Evolutionary conservation across 2,113 vertebrate genomes (phyloP).

Genomic region (Gila orcuttii): DNA sequence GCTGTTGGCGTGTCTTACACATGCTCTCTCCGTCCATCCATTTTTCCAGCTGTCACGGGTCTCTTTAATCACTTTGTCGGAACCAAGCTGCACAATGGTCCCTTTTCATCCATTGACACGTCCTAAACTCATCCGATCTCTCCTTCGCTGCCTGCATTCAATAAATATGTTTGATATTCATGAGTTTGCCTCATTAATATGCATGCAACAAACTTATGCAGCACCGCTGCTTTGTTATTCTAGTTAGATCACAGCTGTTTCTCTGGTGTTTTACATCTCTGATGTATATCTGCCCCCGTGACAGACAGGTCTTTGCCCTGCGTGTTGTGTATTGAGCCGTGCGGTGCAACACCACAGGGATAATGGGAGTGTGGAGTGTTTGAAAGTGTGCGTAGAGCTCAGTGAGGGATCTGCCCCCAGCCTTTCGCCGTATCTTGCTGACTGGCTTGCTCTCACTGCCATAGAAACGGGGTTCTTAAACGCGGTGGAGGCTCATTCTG

Average conservation of each 20-base stretch:
- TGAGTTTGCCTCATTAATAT: constrained; percentile 70
- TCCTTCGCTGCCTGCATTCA: constrained; percentile 66
- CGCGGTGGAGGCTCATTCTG: constrained; percentile 74
- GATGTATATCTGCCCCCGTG: constrained; percentile 11
- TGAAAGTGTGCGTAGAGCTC: constrained; percentile 63
- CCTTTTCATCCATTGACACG: constrained; percentile 60
- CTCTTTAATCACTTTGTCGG: constrained; percentile 36
- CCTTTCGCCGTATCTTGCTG: constrained; percentile 73
- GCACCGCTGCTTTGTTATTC: constrained; percentile 51
- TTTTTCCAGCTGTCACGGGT: constrained; percentile 36
- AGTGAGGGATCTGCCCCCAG: constrained; percentile 72
- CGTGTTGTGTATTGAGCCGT: constrained; percentile 41
- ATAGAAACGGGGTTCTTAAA: constrained; percentile 77
- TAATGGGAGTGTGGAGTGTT: constrained; percentile 50
- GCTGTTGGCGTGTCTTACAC: constrained; percentile 45
- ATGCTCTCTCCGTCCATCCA: background rate
- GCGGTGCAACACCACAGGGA: constrained; percentile 34
- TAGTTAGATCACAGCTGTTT: constrained; percentile 13
- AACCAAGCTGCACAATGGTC: constrained; percentile 61
- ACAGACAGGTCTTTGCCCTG: constrained; percentile 44
- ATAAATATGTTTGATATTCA: constrained; percentile 74
- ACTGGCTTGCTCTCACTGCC: constrained; percentile 73
- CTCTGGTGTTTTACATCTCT: constrained; percentile 33
- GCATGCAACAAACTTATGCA: constrained; percentile 67
- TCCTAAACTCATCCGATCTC: constrained; percentile 60